These are phyloP conservation scores for Smutsia temminckii DNA, from an alignment of 2,797 vertebrate genomes.

Conservation along the genomic window DNA sequence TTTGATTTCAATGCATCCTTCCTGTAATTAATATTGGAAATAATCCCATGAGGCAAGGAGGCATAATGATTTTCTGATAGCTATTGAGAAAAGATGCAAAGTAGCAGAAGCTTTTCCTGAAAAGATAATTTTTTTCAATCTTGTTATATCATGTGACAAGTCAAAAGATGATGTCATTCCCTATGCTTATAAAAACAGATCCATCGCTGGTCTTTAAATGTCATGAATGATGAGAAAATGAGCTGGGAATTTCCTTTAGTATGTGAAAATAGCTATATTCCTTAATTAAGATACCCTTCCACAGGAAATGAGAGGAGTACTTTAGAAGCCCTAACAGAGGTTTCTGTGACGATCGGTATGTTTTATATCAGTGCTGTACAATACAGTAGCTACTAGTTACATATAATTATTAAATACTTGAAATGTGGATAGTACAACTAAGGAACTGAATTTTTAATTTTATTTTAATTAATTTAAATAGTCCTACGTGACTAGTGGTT, in stretches of 20 bases:
- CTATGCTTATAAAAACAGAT: conserved; percentile 11
- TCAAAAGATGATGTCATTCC: conserved; percentile 11
- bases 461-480: conserved; percentile 48
- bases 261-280: conserved; percentile 16
- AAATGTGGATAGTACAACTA: not conserved
- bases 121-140: not conserved
- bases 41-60: not conserved
- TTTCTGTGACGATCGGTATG: not conserved
- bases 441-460: conserved; percentile 11
- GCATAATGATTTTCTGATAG: conserved; percentile 18
- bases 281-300: not conserved
- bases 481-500: not conserved
- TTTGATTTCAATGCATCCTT: conserved; percentile 1
- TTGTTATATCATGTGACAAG: not conserved
- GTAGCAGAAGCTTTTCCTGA: conserved; percentile 4
- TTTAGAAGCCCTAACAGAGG: not conserved
- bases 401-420: not conserved
- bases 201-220: conserved; percentile 23
- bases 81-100: conserved; percentile 32
- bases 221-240: conserved; percentile 7
- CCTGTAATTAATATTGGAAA: conserved; percentile 32
- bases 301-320: conserved; percentile 25
- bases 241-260: conserved; percentile 8
- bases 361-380: not conserved
- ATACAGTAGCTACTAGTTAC: not conserved